Evolutionary conservation across 2,888 invertebrate genomes (phyloP).

Genomic region (Pyrochroa serraticornis): DNA sequence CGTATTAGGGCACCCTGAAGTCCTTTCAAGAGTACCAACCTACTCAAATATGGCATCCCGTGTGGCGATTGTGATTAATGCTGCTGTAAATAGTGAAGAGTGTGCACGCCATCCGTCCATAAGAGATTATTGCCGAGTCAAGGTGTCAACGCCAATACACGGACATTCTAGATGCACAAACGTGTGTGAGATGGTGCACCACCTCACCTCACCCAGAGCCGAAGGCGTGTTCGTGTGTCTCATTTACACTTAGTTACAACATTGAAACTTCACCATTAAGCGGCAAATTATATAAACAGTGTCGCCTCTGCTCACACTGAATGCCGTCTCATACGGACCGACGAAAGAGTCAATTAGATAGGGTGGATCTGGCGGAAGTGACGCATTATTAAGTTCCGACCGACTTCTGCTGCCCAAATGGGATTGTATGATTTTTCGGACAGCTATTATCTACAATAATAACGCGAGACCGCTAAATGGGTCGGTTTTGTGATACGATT

Average conservation of each 20-base stretch:
- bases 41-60: too few species aligned
- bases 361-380: constrained; percentile 40
- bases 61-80: background rate
- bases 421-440: constrained; percentile 16
- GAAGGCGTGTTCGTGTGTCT: constrained; percentile 40
- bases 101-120: constrained; percentile 3
- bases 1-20: too few species aligned
- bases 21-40: too few species aligned
- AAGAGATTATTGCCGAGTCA: background rate
- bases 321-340: constrained; percentile 8
- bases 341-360: constrained; percentile 38
- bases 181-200: constrained; percentile 23
- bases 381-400: constrained; percentile 39
- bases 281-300: constrained; percentile 28
- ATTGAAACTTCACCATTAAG: constrained; percentile 33
- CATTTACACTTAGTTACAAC: constrained; percentile 35
- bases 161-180: constrained; percentile 38
- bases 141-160: constrained; percentile 21
- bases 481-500: background rate
- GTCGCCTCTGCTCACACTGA: background rate
- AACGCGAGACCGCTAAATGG: constrained; percentile 5
- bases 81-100: background rate
- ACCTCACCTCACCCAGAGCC: constrained; percentile 36
- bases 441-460: constrained; percentile 11
- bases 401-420: constrained; percentile 15